Conservation (phyloP, 1,140 invertebrate species). For the Conopomorpha cramerella region DNA sequence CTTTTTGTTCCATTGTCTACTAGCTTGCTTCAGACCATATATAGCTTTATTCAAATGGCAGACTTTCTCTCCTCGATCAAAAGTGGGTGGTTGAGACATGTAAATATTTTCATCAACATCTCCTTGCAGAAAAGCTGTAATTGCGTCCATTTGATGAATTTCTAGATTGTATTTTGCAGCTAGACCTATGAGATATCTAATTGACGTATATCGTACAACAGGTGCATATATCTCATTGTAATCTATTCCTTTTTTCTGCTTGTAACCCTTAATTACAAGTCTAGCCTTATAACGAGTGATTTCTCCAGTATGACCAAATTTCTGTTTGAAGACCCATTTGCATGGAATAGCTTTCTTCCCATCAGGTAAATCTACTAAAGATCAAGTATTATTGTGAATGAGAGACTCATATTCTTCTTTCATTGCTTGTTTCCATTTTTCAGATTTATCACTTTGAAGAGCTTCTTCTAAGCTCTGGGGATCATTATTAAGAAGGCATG, state of each 20-base stretch:
- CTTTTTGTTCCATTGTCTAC: too few species aligned
- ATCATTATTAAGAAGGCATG: too few species aligned
- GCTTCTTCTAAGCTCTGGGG: background rate
- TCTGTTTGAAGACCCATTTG: conserved; percentile 45
- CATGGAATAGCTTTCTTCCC: too few species aligned
- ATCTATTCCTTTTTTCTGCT: conserved; percentile 16
- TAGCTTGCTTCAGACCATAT: conserved; percentile 39
- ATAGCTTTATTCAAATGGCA: conserved; percentile 26
- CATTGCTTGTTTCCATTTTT: too few species aligned
- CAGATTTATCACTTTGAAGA: too few species aligned
- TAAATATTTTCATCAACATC: conserved; percentile 31
- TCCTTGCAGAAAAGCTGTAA: conserved; percentile 37
- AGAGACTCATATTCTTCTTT: too few species aligned
- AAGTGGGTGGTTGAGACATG: conserved; percentile 22
- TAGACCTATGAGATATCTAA: conserved; percentile 16
- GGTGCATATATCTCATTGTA: conserved; percentile 23
- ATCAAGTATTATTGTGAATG: too few species aligned
- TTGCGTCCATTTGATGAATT: conserved; percentile 27
- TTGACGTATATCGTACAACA: conserved; percentile 12
- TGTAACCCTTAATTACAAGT: conserved; percentile 20
- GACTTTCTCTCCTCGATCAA: conserved; percentile 11
- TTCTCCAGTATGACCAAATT: conserved; percentile 21
- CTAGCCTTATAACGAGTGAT: conserved; percentile 20
- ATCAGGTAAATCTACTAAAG: too few species aligned
- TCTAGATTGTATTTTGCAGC: conserved; percentile 14